phyloP scores from a whole-genome alignment of 92 coral and sea anemone species.

The Porites divaricata region DNA sequence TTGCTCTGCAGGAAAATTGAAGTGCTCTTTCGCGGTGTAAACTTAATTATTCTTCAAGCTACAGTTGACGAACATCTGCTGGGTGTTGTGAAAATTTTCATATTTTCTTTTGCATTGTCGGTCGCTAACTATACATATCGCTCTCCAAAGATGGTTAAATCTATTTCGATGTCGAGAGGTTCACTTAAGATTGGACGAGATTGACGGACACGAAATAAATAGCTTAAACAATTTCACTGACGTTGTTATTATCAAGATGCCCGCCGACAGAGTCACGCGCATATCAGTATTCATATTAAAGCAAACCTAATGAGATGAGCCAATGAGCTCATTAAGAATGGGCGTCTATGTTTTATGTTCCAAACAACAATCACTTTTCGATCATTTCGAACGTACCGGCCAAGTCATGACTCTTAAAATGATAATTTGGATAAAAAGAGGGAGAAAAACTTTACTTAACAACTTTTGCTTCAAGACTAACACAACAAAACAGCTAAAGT shows the following conservation, averaged over 20 bases:
- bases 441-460: not conserved
- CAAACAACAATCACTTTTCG: not conserved
- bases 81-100: not conserved
- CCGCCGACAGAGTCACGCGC: not conserved
- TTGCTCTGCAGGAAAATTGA: conserved; percentile 22
- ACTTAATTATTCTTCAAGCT: not conserved
- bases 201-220: not conserved
- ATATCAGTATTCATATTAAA: not conserved
- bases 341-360: not conserved
- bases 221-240: not conserved
- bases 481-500: not conserved
- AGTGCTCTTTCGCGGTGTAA: conserved; percentile 19
- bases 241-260: not conserved
- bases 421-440: not conserved
- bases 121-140: not conserved
- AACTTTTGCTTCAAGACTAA: not conserved
- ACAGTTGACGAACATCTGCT: conserved; percentile 18
- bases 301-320: conserved; percentile 6
- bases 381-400: not conserved
- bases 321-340: conserved; percentile 1
- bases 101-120: not conserved
- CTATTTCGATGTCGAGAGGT: no score
- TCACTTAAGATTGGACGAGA: no score
- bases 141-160: not conserved
- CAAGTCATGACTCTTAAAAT: not conserved